Conservation (phyloP, 2,797 vertebrate species). For the Catharus ustulatus region DNA sequence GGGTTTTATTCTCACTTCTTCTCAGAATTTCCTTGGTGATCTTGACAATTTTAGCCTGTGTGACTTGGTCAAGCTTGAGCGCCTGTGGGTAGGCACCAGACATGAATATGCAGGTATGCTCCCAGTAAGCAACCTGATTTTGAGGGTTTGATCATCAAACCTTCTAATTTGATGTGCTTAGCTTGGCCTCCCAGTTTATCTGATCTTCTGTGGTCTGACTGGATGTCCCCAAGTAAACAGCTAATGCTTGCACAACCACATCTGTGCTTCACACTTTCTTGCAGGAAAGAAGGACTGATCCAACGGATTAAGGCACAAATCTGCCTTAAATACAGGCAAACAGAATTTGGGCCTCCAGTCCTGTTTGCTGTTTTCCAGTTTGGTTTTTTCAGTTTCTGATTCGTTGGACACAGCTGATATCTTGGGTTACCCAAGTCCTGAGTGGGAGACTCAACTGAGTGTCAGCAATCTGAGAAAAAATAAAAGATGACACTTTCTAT, state of each 20-base stretch:
- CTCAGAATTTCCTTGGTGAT: constrained; percentile 10
- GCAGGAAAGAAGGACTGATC: background rate
- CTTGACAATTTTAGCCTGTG: constrained; percentile 7
- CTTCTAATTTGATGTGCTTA: background rate
- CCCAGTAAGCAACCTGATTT: background rate
- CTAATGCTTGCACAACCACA: background rate
- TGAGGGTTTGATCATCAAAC: background rate
- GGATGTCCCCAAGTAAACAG: background rate
- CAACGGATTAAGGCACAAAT: background rate
- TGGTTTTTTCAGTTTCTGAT: background rate
- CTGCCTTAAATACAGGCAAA: background rate
- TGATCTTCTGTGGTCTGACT: background rate
- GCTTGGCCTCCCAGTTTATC: background rate
- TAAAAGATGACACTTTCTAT: background rate
- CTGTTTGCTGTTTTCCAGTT: background rate
- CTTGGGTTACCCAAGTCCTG: background rate
- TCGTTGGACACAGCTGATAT: background rate
- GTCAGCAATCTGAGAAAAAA: background rate
- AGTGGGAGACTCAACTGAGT: background rate
- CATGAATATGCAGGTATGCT: background rate
- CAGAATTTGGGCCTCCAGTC: background rate
- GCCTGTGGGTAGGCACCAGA: background rate
- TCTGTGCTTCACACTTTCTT: background rate
- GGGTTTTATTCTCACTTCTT: constrained; percentile 21
- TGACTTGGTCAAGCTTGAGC: background rate